Conservation (phyloP, 2,888 invertebrate genomes). For the Portevinia maculata region DNA sequence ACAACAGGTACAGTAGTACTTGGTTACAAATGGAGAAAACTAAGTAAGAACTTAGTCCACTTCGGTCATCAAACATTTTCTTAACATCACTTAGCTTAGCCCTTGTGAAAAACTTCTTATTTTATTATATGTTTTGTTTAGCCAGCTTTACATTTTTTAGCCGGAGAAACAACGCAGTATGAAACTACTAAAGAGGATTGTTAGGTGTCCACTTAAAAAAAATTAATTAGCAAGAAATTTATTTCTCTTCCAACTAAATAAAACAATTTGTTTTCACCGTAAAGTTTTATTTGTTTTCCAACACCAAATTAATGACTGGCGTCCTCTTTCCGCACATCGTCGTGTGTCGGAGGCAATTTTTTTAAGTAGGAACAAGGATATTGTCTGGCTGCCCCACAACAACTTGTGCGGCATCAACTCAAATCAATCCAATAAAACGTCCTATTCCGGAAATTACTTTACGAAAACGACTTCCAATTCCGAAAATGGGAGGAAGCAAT, state of each 20-base stretch:
- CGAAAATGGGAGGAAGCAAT: slow-evolving; percentile 59
- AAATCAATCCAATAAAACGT: slow-evolving; percentile 7
- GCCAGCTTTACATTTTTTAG: no score
- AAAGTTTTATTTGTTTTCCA: slow-evolving; percentile 23
- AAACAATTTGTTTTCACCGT: background rate
- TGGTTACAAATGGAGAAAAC: no score
- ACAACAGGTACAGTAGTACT: no score
- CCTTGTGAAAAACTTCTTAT: no score
- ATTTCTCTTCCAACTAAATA: background rate
- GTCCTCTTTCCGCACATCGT: slow-evolving; percentile 19
- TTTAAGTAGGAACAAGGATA: background rate
- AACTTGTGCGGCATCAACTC: slow-evolving; percentile 37
- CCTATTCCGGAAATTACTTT: slow-evolving; percentile 43
- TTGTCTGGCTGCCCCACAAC: background rate
- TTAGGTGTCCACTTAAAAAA: no score
- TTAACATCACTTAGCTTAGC: no score
- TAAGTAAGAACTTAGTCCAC: no score
- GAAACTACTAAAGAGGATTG: no score
- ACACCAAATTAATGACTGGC: slow-evolving; percentile 21
- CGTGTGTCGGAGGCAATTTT: slow-evolving; percentile 2
- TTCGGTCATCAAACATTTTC: no score
- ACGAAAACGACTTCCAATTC: slow-evolving; percentile 51
- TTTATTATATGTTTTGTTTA: no score
- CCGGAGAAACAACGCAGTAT: no score
- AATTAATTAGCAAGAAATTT: no score